These are phyloP conservation scores for Ceratina australensis DNA, from an alignment of 1,140 invertebrate genomes.

Conservation along the genomic window DNA sequence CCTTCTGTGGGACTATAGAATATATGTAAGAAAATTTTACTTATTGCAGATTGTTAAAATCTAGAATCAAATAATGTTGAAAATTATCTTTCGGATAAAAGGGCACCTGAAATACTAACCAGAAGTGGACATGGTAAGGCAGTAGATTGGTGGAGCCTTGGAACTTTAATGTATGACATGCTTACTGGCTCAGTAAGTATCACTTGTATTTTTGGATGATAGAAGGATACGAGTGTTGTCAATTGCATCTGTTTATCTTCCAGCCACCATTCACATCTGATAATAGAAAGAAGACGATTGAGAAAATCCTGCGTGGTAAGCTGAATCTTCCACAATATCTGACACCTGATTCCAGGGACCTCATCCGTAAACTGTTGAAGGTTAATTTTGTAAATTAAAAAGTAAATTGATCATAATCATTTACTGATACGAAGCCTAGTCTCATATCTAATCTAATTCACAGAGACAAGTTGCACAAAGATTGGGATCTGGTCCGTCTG, in stretches of 20 bases:
- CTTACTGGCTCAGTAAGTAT: slow-evolving; percentile 94
- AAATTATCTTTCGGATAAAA: slow-evolving; percentile 68
- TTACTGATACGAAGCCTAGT: background rate
- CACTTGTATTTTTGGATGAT: background rate
- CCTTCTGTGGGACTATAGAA: slow-evolving; percentile 99
- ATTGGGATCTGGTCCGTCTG: slow-evolving; percentile 89
- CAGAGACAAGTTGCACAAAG: slow-evolving; percentile 85
- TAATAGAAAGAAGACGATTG: slow-evolving; percentile 98
- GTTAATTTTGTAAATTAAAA: slow-evolving; percentile 65
- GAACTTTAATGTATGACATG: slow-evolving; percentile 99
- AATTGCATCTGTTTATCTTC: slow-evolving; percentile 68
- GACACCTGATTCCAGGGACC: slow-evolving; percentile 95
- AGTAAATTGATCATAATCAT: background rate
- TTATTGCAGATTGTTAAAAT: background rate
- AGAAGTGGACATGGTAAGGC: slow-evolving; percentile 98
- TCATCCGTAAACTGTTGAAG: slow-evolving; percentile 92
- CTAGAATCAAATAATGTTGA: slow-evolving; percentile 23
- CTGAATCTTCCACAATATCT: slow-evolving; percentile 96
- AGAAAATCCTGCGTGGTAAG: slow-evolving; percentile 98
- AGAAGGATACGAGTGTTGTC: no score
- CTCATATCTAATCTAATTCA: slow-evolving; percentile 29
- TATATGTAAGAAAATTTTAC: slow-evolving; percentile 90
- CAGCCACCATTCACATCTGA: slow-evolving; percentile 98
- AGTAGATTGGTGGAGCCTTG: slow-evolving; percentile 99
- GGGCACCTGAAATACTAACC: slow-evolving; percentile 98